Evolutionary conservation across 2,797 vertebrate genomes (phyloP).

Genomic region (Centroberyx gerrardi): DNA sequence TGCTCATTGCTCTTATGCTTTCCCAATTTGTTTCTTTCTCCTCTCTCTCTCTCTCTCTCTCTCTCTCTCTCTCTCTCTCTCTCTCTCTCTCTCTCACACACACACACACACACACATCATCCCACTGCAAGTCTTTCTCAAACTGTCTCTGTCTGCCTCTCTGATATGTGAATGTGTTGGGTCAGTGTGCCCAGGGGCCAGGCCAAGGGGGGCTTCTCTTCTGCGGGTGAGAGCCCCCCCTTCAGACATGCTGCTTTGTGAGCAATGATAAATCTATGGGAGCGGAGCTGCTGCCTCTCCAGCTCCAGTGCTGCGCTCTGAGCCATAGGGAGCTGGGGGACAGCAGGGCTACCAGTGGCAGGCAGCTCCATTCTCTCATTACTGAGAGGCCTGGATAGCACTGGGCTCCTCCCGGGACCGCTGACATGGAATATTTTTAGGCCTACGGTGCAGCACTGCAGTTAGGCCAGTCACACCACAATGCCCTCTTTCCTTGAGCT

Average conservation of each 20-base stretch:
- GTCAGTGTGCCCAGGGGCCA: conserved; percentile 76
- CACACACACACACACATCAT: conserved; percentile 34
- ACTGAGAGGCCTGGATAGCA: conserved; percentile 84
- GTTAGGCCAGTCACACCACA: conserved; percentile 80
- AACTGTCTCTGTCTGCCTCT: conserved; percentile 69
- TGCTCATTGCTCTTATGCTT: conserved; percentile 39
- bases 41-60: conserved; percentile 7
- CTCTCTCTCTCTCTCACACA: conserved; percentile 6
- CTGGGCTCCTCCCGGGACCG: conserved; percentile 80
- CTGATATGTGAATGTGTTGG: conserved; percentile 76
- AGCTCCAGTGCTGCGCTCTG: conserved; percentile 76
- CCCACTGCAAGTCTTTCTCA: conserved; percentile 49
- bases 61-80: background rate
- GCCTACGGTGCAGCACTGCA: conserved; percentile 75
- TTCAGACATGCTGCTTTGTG: conserved; percentile 82
- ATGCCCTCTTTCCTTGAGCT: conserved; percentile 71
- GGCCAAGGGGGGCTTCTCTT: conserved; percentile 64
- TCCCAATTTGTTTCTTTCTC: conserved; percentile 41
- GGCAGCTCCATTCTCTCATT: conserved; percentile 86
- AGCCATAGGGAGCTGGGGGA: conserved; percentile 82
- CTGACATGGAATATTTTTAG: conserved; percentile 87
- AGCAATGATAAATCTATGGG: conserved; percentile 87
- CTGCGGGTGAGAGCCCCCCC: conserved; percentile 71
- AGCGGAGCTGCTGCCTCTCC: conserved; percentile 73
- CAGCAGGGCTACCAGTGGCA: conserved; percentile 76